A percentile compares a stretch with the other conserved stretches of the same genome.
Conservation (phyloP, 2,113 vertebrate species). For the pig (Sus scrofa) region DNA sequence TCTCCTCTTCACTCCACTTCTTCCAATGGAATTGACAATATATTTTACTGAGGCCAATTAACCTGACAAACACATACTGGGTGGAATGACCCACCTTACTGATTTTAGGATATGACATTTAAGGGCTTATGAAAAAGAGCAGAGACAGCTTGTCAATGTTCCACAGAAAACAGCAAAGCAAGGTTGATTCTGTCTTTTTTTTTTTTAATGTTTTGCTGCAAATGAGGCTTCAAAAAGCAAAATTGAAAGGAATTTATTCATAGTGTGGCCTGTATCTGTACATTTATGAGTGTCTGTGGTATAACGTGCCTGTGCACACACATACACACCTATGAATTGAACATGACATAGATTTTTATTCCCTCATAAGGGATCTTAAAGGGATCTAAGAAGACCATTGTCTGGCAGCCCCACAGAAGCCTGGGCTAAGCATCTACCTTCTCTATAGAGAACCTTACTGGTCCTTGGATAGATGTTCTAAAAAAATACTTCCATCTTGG, state of each 20-base stretch:
- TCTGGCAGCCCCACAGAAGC: neutral
- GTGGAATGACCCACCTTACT: neutral
- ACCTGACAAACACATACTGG: neutral
- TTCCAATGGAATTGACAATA: neutral
- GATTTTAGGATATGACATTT: conserved; percentile 51
- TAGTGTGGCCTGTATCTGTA: neutral
- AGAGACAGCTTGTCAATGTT: neutral
- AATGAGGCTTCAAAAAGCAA: conserved; percentile 43
- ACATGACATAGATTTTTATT: neutral
- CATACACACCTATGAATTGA: neutral
- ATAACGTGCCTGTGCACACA: neutral
- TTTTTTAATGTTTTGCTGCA: conserved; percentile 18
- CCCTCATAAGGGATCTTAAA: neutral
- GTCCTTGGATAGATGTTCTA: neutral
- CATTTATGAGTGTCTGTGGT: neutral
- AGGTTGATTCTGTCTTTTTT: neutral
- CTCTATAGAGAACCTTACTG: neutral
- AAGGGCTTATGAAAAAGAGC: conserved; percentile 34
- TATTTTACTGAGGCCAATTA: conserved; percentile 15
- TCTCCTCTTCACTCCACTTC: neutral
- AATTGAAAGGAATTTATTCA: neutral
- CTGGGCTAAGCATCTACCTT: neutral
- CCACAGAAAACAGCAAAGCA: neutral
- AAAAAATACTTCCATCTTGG: conserved; percentile 29
- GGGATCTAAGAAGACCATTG: neutral